A percentile compares a stretch with the other conserved stretches of the same genome.
These are phyloP conservation scores for Drosophila anomelani DNA, from an alignment of 2,888 invertebrate genomes.

Conservation along the genomic window DNA sequence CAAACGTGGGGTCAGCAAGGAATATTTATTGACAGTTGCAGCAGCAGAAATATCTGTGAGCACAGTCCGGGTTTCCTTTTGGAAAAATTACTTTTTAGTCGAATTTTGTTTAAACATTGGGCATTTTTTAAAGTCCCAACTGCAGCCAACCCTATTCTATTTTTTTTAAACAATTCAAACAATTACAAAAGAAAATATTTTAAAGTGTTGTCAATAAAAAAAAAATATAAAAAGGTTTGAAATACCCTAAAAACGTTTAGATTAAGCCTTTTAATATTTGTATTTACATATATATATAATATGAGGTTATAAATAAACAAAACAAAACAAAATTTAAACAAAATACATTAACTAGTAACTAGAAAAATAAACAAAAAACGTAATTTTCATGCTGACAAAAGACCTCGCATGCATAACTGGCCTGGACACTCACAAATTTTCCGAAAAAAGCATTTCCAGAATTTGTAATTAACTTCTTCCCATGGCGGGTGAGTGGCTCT, in stretches of 20 bases:
- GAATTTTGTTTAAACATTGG: not conserved
- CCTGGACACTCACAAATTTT: constrained; percentile 47
- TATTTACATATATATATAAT: too few relatives aligned
- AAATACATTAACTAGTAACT: too few relatives aligned
- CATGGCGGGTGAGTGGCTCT: constrained; percentile 6
- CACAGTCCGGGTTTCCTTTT: not conserved
- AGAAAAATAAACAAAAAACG: not conserved
- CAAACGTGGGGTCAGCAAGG: constrained; percentile 36
- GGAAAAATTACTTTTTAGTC: not conserved
- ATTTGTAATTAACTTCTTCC: constrained; percentile 76
- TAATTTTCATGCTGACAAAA: not conserved
- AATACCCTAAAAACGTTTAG: too few relatives aligned
- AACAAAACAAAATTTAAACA: too few relatives aligned
- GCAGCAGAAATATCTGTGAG: constrained; percentile 4
- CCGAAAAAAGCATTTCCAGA: constrained; percentile 54
- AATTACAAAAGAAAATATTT: too few relatives aligned
- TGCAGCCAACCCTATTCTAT: too few relatives aligned
- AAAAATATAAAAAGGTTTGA: too few relatives aligned
- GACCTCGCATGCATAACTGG: constrained; percentile 45
- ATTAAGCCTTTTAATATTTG: too few relatives aligned
- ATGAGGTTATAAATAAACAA: too few relatives aligned
- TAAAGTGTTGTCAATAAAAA: too few relatives aligned
- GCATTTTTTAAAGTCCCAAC: not conserved
- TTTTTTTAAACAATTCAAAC: too few relatives aligned
- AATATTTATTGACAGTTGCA: constrained; percentile 63